These are phyloP conservation scores for Ephialtes manifestator DNA, from an alignment of 2,888 invertebrate genomes.

Conservation along the genomic window DNA sequence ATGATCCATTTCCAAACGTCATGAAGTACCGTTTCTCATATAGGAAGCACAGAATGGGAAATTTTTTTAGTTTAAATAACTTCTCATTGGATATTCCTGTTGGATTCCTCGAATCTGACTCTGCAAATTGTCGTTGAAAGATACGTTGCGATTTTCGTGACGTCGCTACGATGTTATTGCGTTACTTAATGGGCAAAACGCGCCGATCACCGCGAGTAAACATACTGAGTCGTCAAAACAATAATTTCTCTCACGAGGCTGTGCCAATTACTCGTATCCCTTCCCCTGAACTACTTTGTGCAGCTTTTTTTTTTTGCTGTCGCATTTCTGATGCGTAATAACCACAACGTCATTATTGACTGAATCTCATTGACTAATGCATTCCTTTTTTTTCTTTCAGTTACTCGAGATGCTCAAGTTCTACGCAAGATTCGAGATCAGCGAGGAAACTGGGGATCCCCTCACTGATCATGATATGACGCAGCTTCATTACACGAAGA, in stretches of 20 bases:
- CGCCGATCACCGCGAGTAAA: not conserved
- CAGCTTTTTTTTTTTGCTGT: not conserved
- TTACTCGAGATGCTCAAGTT: slow-evolving; percentile 98
- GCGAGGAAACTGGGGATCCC: slow-evolving; percentile 98
- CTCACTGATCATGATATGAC: slow-evolving; percentile 98
- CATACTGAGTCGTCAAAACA: not conserved
- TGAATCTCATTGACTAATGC: not conserved
- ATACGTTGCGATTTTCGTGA: slow-evolving; percentile 31
- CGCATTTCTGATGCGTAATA: not conserved
- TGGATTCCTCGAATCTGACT: slow-evolving; percentile 23
- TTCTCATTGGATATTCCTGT: slow-evolving; percentile 31
- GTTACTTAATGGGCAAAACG: slow-evolving; percentile 19
- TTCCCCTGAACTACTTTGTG: not conserved
- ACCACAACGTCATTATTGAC: not conserved
- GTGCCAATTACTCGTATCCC: not conserved
- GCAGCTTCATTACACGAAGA: slow-evolving; percentile 96
- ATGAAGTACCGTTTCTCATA: not conserved
- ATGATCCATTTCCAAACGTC: not conserved
- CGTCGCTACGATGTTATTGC: slow-evolving; percentile 26
- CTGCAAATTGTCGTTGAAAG: slow-evolving; percentile 24
- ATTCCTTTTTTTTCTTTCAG: slow-evolving; percentile 88
- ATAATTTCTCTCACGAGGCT: not conserved
- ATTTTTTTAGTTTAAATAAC: not conserved
- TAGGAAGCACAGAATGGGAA: not conserved
- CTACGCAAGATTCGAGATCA: slow-evolving; percentile 98